These are phyloP conservation scores for Drosophila bunnanda DNA, from an alignment of 2,888 invertebrate species.

Conservation along the genomic window DNA sequence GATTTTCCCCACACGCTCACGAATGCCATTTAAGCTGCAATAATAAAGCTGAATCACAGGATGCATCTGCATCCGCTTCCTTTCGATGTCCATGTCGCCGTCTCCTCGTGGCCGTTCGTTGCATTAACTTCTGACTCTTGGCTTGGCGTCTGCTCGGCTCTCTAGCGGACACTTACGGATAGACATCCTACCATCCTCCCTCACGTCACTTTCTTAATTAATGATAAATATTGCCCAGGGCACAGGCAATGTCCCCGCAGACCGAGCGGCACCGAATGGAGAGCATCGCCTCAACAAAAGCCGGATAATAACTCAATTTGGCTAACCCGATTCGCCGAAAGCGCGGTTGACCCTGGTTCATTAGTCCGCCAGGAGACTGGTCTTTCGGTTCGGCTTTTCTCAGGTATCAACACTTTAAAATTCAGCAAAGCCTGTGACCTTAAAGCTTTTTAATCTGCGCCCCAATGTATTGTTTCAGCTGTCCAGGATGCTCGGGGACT, in stretches of 20 bases:
- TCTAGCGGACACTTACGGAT: constrained; percentile 21
- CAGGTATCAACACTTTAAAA: constrained; percentile 1
- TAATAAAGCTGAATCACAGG: constrained; percentile 55
- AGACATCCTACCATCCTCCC: constrained; percentile 38
- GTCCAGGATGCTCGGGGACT: constrained; percentile 20
- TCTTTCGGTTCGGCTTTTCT: neutral
- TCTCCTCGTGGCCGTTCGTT: constrained; percentile 25
- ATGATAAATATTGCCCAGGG: constrained; percentile 65
- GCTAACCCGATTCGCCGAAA: constrained; percentile 17
- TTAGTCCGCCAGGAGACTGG: neutral
- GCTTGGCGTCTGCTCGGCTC: constrained; percentile 42
- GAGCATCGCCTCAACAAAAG: constrained; percentile 8
- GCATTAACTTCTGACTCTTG: constrained; percentile 43
- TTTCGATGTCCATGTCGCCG: constrained; percentile 21
- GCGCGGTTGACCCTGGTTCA: constrained; percentile 28
- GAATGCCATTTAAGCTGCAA: constrained; percentile 61
- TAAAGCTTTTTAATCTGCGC: constrained; percentile 9
- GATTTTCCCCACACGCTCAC: constrained; percentile 17
- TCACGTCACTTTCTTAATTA: constrained; percentile 65
- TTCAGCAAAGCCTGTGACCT: constrained; percentile 20
- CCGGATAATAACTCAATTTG: constrained; percentile 36
- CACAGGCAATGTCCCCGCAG: constrained; percentile 17
- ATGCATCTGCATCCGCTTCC: constrained; percentile 36
- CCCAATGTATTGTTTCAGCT: constrained; percentile 51
- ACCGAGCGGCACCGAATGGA: constrained; percentile 24